Evolutionary conservation across 92 coral and sea anemone genomes (phyloP).

Genomic region (Phenganax subtilis): DNA sequence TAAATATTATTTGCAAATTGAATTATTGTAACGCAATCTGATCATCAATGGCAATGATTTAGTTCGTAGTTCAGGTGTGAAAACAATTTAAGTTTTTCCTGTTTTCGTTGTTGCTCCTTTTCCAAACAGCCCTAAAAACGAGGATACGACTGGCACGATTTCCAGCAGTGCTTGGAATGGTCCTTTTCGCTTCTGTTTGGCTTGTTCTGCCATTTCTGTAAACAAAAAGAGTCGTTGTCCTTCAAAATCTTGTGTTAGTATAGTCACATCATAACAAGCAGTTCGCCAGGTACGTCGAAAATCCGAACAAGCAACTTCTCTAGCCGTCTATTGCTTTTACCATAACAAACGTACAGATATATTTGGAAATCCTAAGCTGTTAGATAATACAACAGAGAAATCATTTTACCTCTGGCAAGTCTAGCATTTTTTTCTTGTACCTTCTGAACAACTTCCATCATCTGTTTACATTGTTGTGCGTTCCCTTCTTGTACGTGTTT

Average conservation of each 20-base stretch:
- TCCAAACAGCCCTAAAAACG: neutral
- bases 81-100: neutral
- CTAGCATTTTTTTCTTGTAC: constrained; percentile 23
- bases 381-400: neutral
- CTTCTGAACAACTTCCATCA: constrained; percentile 10
- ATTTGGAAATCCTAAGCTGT: too few relatives aligned
- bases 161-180: constrained; percentile 16
- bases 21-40: too few relatives aligned
- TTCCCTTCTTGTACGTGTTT: constrained; percentile 19
- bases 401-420: constrained; percentile 22
- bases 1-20: too few relatives aligned
- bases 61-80: too few relatives aligned
- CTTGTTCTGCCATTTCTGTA: constrained; percentile 30
- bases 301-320: too few relatives aligned
- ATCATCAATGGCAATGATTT: too few relatives aligned
- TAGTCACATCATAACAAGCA: too few relatives aligned
- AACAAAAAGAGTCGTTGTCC: neutral
- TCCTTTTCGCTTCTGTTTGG: neutral
- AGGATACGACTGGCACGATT: neutral
- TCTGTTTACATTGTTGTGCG: constrained; percentile 15
- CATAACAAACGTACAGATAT: too few relatives aligned
- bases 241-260: too few relatives aligned
- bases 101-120: neutral
- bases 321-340: too few relatives aligned
- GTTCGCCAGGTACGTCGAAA: too few relatives aligned